phyloP scores from a whole-genome alignment of 2,113 vertebrate genomes.

The Laterallus jamaicensis region DNA sequence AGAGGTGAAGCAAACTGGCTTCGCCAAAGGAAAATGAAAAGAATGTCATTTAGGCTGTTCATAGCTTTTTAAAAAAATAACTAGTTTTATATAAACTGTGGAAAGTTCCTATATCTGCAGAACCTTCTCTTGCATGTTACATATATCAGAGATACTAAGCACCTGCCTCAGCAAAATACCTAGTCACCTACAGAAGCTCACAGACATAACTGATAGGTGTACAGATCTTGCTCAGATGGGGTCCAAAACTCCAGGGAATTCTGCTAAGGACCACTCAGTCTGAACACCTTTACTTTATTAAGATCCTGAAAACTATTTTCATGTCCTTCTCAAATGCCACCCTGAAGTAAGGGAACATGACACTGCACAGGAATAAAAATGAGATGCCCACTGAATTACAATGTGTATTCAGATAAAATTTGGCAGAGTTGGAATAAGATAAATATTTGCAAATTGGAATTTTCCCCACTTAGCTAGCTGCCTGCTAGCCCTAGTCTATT shows the following conservation, averaged over 20 bases:
- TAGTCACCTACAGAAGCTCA: neutral
- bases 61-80: neutral
- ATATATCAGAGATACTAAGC: neutral
- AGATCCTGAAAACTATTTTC: neutral
- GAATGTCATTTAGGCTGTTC: neutral
- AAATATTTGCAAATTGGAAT: constrained; percentile 36
- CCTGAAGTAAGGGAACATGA: neutral
- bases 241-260: neutral
- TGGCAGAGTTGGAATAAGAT: constrained; percentile 24
- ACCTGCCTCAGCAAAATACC: neutral
- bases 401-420: neutral
- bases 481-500: neutral
- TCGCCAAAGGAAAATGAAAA: neutral
- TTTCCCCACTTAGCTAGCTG: neutral
- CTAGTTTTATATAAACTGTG: neutral
- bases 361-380: neutral
- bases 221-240: neutral
- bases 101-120: neutral
- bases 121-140: neutral
- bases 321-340: neutral
- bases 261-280: neutral
- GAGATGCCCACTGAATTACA: neutral
- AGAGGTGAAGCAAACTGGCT: neutral
- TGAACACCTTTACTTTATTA: neutral
- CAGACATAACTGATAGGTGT: neutral